A percentile compares a stretch with the other conserved stretches of the same genome.
Evolutionary conservation across 2,888 invertebrate species (phyloP).

Genomic region (Parthenolecanium corni): DNA sequence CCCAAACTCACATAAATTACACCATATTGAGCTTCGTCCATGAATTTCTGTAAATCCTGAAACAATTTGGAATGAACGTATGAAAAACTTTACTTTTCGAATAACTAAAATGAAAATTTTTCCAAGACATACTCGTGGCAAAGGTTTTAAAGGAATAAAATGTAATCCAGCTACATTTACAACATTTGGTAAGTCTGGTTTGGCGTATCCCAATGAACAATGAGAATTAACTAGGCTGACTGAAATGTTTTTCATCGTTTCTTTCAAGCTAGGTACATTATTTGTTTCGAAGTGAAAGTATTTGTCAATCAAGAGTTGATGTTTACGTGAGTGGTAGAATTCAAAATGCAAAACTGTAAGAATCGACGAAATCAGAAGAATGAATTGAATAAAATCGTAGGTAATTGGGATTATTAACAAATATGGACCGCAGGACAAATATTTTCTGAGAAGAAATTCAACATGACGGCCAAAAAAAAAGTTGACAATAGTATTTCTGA

Average conservation of each 20-base stretch:
- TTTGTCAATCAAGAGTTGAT: slow-evolving; percentile 1
- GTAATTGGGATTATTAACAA: too few species aligned
- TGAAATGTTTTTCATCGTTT: slow-evolving; percentile 29
- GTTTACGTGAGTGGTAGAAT: not conserved
- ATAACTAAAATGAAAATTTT: too few species aligned
- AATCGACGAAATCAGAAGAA: too few species aligned
- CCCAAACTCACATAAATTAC: slow-evolving; percentile 29
- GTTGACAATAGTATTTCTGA: too few species aligned
- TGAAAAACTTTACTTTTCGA: too few species aligned
- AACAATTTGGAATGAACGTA: too few species aligned
- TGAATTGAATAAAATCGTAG: too few species aligned
- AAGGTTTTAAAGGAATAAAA: slow-evolving; percentile 19
- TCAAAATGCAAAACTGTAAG: not conserved
- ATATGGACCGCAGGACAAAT: too few species aligned
- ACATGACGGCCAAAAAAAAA: too few species aligned
- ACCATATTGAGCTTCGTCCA: slow-evolving; percentile 18
- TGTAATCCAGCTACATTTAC: slow-evolving; percentile 28
- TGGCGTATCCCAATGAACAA: slow-evolving; percentile 8
- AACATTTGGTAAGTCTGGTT: slow-evolving; percentile 17
- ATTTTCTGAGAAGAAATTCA: too few species aligned
- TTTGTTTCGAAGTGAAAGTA: not conserved
- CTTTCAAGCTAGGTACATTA: slow-evolving; percentile 9
- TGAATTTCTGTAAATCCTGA: slow-evolving; percentile 14
- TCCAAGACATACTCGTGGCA: slow-evolving; percentile 17
- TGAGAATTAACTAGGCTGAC: slow-evolving; percentile 23